Percentiles rank a stretch among this genome's conserved stretches.
These are phyloP conservation scores for Zygaena filipendulae DNA, from an alignment of 2,888 invertebrate genomes.

Conservation along the genomic window DNA sequence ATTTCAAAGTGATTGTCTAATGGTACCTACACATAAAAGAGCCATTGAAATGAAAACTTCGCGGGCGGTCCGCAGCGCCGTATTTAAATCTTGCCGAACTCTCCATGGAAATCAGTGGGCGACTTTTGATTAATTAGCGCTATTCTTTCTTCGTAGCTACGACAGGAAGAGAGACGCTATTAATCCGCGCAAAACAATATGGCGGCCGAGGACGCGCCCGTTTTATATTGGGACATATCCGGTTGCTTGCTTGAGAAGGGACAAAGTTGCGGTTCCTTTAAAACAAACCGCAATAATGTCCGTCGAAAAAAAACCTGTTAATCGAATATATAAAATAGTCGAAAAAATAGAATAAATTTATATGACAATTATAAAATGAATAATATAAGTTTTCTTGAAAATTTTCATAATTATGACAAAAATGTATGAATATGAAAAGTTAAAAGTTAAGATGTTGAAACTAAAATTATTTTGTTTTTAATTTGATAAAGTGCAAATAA, in stretches of 20 bases:
- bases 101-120: conserved; percentile 63
- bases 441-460: no score
- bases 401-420: no score
- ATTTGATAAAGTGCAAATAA: no score
- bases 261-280: no score
- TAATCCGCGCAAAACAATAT: conserved; percentile 54
- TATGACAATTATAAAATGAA: no score
- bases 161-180: conserved; percentile 43
- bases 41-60: conserved; percentile 44
- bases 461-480: no score
- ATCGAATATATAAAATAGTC: no score
- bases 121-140: conserved; percentile 65
- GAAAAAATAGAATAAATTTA: no score
- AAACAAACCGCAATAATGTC: no score
- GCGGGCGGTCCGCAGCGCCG: conserved; percentile 41
- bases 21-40: conserved; percentile 58
- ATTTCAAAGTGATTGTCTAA: conserved; percentile 39
- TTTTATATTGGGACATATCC: conserved; percentile 47
- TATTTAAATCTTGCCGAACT: conserved; percentile 26
- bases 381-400: no score
- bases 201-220: conserved; percentile 26
- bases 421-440: no score
- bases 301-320: no score
- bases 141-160: conserved; percentile 54
- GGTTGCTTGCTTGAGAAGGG: conserved; percentile 33